These are phyloP conservation scores for Limanda limanda DNA, from an alignment of 2,113 vertebrate genomes.

Conservation along the genomic window DNA sequence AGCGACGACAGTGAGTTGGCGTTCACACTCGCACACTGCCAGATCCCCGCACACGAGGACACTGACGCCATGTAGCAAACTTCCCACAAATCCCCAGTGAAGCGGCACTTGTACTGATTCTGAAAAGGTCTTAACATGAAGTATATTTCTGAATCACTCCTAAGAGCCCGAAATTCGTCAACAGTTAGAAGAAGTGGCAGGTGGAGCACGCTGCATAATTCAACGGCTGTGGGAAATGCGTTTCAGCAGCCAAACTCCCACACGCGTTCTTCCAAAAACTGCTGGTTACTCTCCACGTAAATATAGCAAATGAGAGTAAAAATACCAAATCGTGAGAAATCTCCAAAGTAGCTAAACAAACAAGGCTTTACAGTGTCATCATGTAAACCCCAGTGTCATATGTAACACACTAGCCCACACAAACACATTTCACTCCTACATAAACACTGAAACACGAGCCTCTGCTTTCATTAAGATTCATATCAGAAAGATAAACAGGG, in stretches of 20 bases:
- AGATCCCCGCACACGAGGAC: not conserved
- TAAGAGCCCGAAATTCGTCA: slow-evolving; percentile 1
- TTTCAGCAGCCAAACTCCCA: slow-evolving; percentile 55
- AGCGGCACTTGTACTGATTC: not conserved
- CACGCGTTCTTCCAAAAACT: slow-evolving; percentile 47
- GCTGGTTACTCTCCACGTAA: slow-evolving; percentile 39
- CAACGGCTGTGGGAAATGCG: slow-evolving; percentile 48
- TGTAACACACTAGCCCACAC: not conserved
- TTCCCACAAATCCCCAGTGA: not conserved
- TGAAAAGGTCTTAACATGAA: slow-evolving; percentile 31
- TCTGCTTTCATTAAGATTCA: not conserved
- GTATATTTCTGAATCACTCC: slow-evolving; percentile 13
- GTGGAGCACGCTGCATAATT: slow-evolving; percentile 55
- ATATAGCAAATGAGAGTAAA: slow-evolving; percentile 46
- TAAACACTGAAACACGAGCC: not conserved
- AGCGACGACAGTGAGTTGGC: slow-evolving; percentile 92
- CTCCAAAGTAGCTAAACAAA: slow-evolving; percentile 11
- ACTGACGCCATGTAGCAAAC: not conserved
- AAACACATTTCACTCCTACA: not conserved
- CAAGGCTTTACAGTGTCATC: not conserved
- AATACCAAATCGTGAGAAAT: slow-evolving; percentile 18
- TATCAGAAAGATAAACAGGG: not conserved
- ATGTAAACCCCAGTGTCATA: not conserved
- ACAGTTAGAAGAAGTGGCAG: slow-evolving; percentile 23
- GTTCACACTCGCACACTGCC: not conserved